Percentiles rank a stretch among this genome's conserved stretches.
phyloP scores from a whole-genome alignment of 2,113 vertebrate species.

The Chrysochloris asiatica region DNA sequence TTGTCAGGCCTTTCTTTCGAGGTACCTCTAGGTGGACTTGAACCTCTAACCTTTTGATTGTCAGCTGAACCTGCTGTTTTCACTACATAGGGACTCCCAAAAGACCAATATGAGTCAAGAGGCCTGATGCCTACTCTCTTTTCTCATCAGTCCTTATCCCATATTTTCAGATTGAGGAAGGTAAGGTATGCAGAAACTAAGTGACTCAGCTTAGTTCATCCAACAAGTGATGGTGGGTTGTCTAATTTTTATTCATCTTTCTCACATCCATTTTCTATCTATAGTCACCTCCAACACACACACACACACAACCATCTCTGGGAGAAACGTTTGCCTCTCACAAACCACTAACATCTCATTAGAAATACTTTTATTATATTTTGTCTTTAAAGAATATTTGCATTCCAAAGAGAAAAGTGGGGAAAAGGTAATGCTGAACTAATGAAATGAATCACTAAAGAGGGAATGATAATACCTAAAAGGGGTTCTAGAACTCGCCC shows the following conservation, averaged over 20 bases:
- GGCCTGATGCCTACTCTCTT: not conserved
- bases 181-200: conserved; percentile 7
- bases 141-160: not conserved
- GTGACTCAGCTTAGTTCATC: not conserved
- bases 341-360: not conserved
- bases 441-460: conserved; percentile 26
- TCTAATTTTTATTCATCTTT: not conserved
- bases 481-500: too few species aligned
- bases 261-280: not conserved
- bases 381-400: not conserved
- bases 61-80: not conserved
- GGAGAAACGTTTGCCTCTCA: conserved; percentile 22
- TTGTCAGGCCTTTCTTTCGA: not conserved
- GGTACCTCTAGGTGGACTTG: not conserved
- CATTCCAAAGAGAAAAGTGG: conserved; percentile 12
- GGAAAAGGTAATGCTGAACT: not conserved
- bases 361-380: not conserved
- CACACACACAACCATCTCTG: not conserved
- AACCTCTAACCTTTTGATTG: not conserved
- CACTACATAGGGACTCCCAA: not conserved
- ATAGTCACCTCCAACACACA: not conserved
- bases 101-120: not conserved
- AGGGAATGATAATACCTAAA: too few species aligned
- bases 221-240: not conserved
- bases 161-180: not conserved